Base-by-base conservation (phyloP, 2,113 vertebrate species). In the Mus spicilegus region DNA sequence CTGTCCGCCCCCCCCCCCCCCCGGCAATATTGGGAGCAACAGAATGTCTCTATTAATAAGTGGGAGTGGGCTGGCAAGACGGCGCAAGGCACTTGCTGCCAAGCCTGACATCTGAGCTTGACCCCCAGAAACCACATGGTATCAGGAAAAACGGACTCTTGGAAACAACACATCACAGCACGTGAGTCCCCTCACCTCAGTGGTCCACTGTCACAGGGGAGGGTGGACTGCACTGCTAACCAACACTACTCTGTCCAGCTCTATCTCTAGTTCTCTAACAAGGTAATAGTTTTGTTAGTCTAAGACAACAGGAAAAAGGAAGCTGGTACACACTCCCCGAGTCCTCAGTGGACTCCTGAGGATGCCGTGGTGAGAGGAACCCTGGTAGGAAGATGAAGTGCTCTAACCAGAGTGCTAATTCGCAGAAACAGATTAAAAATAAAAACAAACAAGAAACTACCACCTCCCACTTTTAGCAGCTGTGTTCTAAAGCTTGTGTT, bases 281-380 rank as follows among this genome's bases (percentile, higher is more conserved):
- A 65, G 89, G 93, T 46, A 88, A 77, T 91, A 72, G 89, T 49
- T 97, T 69, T 73, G 28, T 28, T 91, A 93, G 42, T 14, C 70
- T 82, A 81, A 90, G 65, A 87, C 69, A 84, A 33, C 14, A 89
- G 51, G 26, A 24, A 63, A 75, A 65, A 88, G 30, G 36, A 78
- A 80, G 42, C 20, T 39, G 73, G 3, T 7, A 67, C 20, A 65
- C 30, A 63, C 10, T 65, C 20, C 49, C 14, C 0, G 13, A 16
- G 76, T 65, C 65, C 24, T 49, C 30, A 65, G 36, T 46, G 54
- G 69, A 75, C 24, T 82, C 26, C 10, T 63, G 63, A 49, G 58
- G 87, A 49, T 77, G 81, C 54, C 46, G 73, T 82, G 26, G 24
- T 0, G 54, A 30, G 28, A 36, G 30, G 12, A 63, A 51, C 20